Base-by-base conservation (phyloP, 2,888 invertebrate species). In the Euphydryas editha region DNA sequence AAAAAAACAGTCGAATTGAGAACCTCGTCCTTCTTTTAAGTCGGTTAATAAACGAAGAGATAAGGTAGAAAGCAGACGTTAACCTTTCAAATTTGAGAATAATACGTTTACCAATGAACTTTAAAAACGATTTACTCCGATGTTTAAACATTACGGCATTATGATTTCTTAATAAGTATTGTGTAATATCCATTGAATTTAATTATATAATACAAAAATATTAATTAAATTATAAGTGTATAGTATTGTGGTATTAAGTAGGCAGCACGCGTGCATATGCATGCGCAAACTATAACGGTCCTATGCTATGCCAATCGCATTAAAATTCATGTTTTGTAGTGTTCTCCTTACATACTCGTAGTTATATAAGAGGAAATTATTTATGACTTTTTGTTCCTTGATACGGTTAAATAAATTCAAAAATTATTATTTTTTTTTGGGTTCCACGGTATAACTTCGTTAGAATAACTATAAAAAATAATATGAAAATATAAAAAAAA, bases 261-360 rank as follows among this genome's bases (percentile, higher is more conserved):
- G n/a, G 20, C 57, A 39, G 39, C 10, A 6, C 42, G 42, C 57
- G 21, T 57, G 21, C 56, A 39, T 7, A 15, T 20, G 37, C 39
- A 20, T 13, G 15, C 24, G 51, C 15, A n/a, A 15, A 24, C n/a
- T n/a, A n/a, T 30, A n/a, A 36, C n/a, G 42, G 42, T 39, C 39
- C 42, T 39, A 42, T 42, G 15, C 21, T 62, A 62, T 59, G 54
- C 57, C 62, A 65, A 65, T 58, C 46, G 10, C 15, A 39, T 57
- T 56, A 56, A 56, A 39, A 56, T 56, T 56, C 56, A 56, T 56
- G 56, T 20, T 17, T 36, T 37, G 37, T 37, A 37, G 17, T 36
- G 47, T 47, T 47, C 47, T 47, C 13, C 18, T 47, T 47, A 47
- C 47, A 47, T 47, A n/a, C n/a, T n/a, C n/a, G n/a, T n/a, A 47